Percentiles rank a stretch among this genome's conserved stretches.
phyloP scores from a whole-genome alignment of 1,140 invertebrate species.

The Ostrea edulis region DNA sequence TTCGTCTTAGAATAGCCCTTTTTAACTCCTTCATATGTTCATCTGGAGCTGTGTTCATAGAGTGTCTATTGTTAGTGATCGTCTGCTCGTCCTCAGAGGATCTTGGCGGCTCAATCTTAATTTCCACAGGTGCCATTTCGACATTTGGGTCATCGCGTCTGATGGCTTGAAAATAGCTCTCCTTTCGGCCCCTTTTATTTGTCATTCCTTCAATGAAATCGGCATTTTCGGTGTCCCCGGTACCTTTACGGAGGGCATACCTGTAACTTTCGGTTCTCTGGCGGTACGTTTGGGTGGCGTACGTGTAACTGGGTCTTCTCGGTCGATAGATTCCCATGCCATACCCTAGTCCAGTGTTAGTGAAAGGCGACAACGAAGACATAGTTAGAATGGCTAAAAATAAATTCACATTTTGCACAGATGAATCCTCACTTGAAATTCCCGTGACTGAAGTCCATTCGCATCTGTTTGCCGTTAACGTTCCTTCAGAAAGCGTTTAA shows the following conservation, averaged over 20 bases:
- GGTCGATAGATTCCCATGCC: constrained; percentile 77
- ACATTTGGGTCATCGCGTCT: constrained; percentile 51
- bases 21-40: constrained; percentile 66
- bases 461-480: constrained; percentile 8
- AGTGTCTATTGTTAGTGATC: constrained; percentile 8
- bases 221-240: constrained; percentile 62
- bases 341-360: constrained; percentile 72
- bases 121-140: constrained; percentile 53
- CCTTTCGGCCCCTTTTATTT: constrained; percentile 69
- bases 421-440: background rate
- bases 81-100: constrained; percentile 16
- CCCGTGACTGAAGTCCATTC: constrained; percentile 1
- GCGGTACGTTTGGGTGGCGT: constrained; percentile 73
- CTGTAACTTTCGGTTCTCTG: constrained; percentile 76
- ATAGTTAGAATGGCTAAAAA: constrained; percentile 26
- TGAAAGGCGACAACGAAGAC: constrained; percentile 72
- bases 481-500: constrained; percentile 37
- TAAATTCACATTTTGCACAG: background rate
- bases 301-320: constrained; percentile 76
- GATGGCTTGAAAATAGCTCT: constrained; percentile 73
- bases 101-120: constrained; percentile 22
- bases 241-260: constrained; percentile 72
- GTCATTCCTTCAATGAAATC: constrained; percentile 76
- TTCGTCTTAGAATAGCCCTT: constrained; percentile 54
- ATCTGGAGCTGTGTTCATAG: constrained; percentile 27